Conservation (phyloP, 2,113 vertebrate species). For the Petrocephalus zakoni region DNA sequence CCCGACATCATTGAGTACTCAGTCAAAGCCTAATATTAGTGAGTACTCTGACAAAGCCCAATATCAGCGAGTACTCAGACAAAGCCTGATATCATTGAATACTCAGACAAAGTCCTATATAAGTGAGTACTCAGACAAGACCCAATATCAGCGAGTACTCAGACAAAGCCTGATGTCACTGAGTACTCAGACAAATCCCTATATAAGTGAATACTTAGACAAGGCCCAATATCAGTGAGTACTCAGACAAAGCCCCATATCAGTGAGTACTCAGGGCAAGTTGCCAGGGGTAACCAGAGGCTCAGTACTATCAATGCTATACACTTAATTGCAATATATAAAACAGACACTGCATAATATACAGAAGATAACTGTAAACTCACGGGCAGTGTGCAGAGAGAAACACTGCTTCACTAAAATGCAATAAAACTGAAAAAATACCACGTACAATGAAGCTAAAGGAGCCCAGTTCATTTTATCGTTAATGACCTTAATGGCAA, state of each 20-base stretch:
- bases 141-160: background rate
- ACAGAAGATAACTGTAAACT: background rate
- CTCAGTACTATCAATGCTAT: background rate
- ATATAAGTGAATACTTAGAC: background rate
- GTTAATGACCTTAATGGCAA: constrained; percentile 19
- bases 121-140: background rate
- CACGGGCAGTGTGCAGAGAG: background rate
- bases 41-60: no score
- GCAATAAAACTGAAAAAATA: background rate
- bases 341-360: background rate
- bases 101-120: background rate
- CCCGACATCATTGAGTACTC: background rate
- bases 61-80: background rate
- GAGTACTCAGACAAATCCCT: background rate
- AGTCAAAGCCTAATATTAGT: no score
- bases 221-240: background rate
- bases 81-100: background rate
- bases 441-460: background rate
- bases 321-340: background rate
- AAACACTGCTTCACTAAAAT: background rate
- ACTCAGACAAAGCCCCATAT: background rate
- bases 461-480: background rate
- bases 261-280: background rate
- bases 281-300: background rate
- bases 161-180: background rate